These are phyloP conservation scores for Gulo gulo DNA, from an alignment of 2,113 vertebrate species.

Conservation along the genomic window DNA sequence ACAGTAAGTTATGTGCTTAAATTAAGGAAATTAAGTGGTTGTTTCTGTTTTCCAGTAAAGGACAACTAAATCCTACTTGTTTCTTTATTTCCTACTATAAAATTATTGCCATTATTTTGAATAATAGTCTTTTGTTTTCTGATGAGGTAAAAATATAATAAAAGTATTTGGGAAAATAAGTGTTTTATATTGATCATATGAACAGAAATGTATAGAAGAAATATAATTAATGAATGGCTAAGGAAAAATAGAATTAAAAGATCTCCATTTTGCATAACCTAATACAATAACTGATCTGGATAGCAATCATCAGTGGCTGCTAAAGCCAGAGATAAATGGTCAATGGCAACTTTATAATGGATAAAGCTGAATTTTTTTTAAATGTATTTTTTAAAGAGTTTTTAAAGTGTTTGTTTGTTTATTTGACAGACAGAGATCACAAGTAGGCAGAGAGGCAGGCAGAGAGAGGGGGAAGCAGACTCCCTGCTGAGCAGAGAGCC, in stretches of 20 bases:
- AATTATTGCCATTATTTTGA: slow-evolving; percentile 14
- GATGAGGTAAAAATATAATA: not conserved
- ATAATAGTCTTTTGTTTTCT: not conserved
- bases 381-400: no score
- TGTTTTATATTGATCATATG: not conserved
- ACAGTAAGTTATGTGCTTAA: not conserved
- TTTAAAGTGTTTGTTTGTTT: no score
- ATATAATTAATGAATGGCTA: not conserved
- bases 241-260: not conserved
- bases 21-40: not conserved
- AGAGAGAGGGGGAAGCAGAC: no score
- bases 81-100: not conserved
- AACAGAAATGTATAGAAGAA: not conserved
- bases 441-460: no score
- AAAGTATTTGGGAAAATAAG: not conserved
- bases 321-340: not conserved
- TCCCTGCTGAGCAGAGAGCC: no score
- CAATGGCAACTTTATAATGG: not conserved
- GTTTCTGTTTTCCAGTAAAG: not conserved
- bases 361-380: not conserved
- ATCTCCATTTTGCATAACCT: not conserved
- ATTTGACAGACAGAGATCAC: no score
- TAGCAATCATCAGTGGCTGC: not conserved
- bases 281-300: not conserved
- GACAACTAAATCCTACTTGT: not conserved